phyloP scores from a whole-genome alignment of 2,797 vertebrate species.

The Cynopterus sphinx region DNA sequence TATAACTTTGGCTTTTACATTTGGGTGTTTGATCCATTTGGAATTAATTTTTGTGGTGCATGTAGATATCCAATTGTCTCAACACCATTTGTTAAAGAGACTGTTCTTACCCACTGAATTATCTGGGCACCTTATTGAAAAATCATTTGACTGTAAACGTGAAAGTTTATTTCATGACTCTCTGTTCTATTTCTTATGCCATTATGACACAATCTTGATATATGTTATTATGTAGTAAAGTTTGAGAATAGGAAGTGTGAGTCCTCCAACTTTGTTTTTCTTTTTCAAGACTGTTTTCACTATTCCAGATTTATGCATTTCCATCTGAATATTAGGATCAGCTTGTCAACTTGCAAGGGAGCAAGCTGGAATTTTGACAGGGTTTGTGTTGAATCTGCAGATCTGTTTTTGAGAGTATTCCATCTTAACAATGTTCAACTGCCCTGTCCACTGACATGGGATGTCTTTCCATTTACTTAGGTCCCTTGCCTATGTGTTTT shows the following conservation, averaged over 20 bases:
- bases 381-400: neutral
- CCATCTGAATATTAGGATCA: neutral
- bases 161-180: neutral
- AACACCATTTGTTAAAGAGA: neutral
- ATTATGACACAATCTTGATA: neutral
- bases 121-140: neutral
- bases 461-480: neutral
- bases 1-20: neutral
- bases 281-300: neutral
- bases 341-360: neutral
- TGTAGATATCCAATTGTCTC: neutral
- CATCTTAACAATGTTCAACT: neutral
- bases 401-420: neutral
- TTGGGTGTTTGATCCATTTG: neutral
- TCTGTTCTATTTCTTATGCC: neutral
- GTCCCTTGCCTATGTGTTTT: neutral
- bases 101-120: neutral
- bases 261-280: neutral
- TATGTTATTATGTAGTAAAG: neutral
- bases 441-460: neutral
- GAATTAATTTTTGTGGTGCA: neutral
- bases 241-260: neutral
- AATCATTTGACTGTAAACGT: neutral
- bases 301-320: neutral
- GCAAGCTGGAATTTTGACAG: neutral